Conservation (phyloP, 1,140 invertebrate genomes). For the Arctopsyche grandis region DNA sequence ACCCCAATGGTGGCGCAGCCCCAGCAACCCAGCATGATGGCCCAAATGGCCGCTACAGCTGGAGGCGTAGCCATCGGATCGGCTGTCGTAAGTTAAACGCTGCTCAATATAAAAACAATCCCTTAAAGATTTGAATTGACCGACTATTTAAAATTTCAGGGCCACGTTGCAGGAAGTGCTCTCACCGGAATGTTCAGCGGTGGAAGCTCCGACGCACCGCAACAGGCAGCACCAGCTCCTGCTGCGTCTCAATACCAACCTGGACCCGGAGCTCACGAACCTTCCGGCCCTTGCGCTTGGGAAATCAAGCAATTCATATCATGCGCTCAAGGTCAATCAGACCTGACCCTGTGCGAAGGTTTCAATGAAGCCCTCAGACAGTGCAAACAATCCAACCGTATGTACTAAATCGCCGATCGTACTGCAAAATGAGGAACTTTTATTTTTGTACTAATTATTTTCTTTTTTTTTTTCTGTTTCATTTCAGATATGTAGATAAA, state of each 20-base stretch:
- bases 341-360: conserved; percentile 87
- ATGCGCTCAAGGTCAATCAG: conserved; percentile 85
- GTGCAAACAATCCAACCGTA: conserved; percentile 76
- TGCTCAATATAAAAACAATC: not conserved
- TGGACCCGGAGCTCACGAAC: conserved; percentile 63
- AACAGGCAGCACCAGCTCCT: conserved; percentile 59
- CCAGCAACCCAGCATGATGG: conserved; percentile 76
- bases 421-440: not conserved
- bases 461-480: conserved; percentile 39
- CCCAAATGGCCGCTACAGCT: conserved; percentile 91
- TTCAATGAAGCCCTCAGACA: conserved; percentile 94
- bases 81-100: conserved; percentile 71
- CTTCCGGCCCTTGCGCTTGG: conserved; percentile 82
- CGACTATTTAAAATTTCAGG: conserved; percentile 62
- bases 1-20: conserved; percentile 68
- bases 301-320: conserved; percentile 91
- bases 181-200: conserved; percentile 87
- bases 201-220: conserved; percentile 70
- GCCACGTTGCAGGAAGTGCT: conserved; percentile 86
- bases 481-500: conserved; percentile 44
- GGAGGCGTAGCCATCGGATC: conserved; percentile 90
- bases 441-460: conserved; percentile 1
- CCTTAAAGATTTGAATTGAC: not conserved
- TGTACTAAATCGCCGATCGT: conserved; percentile 56
- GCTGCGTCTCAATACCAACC: conserved; percentile 60